Evolutionary conservation across 2,888 invertebrate species (phyloP).

Genomic region (Pilophorus perplexus): DNA sequence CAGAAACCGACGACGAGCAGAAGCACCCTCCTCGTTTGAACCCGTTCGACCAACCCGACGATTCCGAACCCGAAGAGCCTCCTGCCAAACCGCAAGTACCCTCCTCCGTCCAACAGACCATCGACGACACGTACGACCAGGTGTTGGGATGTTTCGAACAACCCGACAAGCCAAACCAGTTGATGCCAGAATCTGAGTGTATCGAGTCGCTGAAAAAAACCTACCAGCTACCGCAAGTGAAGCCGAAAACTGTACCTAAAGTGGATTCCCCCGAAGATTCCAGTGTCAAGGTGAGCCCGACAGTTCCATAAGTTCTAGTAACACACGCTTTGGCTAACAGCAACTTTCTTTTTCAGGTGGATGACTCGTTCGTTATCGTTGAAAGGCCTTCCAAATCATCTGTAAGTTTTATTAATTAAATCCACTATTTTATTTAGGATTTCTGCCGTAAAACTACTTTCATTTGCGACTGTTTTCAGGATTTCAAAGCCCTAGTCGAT

Average conservation of each 20-base stretch:
- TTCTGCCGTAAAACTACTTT: too few relatives aligned
- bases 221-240: neutral
- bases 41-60: too few relatives aligned
- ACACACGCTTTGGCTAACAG: too few relatives aligned
- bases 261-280: too few relatives aligned
- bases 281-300: too few relatives aligned
- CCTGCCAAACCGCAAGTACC: neutral
- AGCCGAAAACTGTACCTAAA: too few relatives aligned
- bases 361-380: conserved; percentile 17
- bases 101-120: too few relatives aligned
- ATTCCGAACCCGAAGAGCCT: neutral
- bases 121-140: conserved; percentile 10
- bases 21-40: neutral
- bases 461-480: too few relatives aligned
- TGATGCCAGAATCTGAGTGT: conserved; percentile 2
- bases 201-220: too few relatives aligned
- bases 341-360: conserved; percentile 24
- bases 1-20: neutral
- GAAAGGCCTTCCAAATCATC: conserved; percentile 2
- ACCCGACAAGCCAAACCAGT: too few relatives aligned
- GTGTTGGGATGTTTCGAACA: neutral
- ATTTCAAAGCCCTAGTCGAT: conserved; percentile 56
- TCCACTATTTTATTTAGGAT: too few relatives aligned
- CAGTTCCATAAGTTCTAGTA: too few relatives aligned
- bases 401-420: conserved; percentile 29